phyloP scores from a whole-genome alignment of 2,797 vertebrate species.

The Falco rusticolus region DNA sequence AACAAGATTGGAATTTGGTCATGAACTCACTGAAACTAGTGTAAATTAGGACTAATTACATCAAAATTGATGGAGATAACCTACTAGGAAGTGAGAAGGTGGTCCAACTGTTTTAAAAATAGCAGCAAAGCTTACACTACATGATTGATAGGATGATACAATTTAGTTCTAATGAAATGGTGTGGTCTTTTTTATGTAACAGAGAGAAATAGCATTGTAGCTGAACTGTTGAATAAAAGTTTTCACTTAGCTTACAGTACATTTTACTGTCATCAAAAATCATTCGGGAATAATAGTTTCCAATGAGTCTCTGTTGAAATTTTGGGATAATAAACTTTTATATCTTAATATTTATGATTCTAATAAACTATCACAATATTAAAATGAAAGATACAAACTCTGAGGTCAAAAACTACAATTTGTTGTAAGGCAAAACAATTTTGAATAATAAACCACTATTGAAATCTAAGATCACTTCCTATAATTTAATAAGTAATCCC shows the following conservation, averaged over 20 bases:
- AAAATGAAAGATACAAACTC: constrained; percentile 71
- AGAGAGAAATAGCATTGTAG: constrained; percentile 1
- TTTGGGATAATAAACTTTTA: constrained; percentile 67
- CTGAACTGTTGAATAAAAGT: constrained; percentile 39
- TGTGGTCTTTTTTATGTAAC: constrained; percentile 1
- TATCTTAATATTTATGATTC: constrained; percentile 75
- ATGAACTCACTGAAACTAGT: background rate
- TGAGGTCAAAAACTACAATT: constrained; percentile 72
- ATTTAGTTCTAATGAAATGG: constrained; percentile 29
- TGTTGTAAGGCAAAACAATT: constrained; percentile 75
- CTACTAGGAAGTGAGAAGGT: background rate
- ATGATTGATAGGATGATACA: background rate
- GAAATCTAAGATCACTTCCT: constrained; percentile 74
- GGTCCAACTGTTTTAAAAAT: background rate
- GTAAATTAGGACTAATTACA: background rate
- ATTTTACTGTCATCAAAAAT: constrained; percentile 66
- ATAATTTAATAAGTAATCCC: constrained; percentile 75
- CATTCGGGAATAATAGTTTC: constrained; percentile 57
- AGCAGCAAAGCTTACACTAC: background rate
- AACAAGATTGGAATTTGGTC: background rate
- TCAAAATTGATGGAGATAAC: background rate
- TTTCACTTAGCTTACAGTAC: constrained; percentile 61
- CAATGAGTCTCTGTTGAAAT: constrained; percentile 57
- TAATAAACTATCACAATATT: constrained; percentile 74
- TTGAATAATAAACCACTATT: constrained; percentile 70